phyloP scores from a whole-genome alignment of 2,113 vertebrate genomes.

The Helogale parvula region DNA sequence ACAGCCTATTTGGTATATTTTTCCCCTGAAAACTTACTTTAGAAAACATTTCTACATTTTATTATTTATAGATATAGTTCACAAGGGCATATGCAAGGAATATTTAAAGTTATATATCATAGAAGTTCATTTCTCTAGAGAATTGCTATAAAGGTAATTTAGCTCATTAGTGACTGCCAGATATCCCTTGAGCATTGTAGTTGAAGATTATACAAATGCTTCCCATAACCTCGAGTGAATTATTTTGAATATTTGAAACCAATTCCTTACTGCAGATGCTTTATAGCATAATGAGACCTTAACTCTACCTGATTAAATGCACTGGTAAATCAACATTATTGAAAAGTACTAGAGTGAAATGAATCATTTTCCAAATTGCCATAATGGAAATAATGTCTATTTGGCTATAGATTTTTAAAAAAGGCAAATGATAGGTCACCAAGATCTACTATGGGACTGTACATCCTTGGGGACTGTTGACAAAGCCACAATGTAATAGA shows the following conservation, averaged over 20 bases:
- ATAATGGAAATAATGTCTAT: neutral
- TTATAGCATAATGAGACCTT: constrained; percentile 56
- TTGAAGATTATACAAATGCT: constrained; percentile 40
- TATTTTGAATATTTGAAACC: constrained; percentile 63
- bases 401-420: neutral
- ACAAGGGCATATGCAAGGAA: neutral
- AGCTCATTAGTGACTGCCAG: constrained; percentile 58
- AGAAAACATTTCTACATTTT: constrained; percentile 11
- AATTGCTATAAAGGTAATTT: constrained; percentile 46
- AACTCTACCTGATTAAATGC: constrained; percentile 50
- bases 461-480: neutral
- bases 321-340: constrained; percentile 57
- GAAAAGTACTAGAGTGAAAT: constrained; percentile 52
- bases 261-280: constrained; percentile 49
- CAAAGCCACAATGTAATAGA: neutral
- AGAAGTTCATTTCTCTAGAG: neutral
- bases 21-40: neutral
- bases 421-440: neutral
- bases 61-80: constrained; percentile 20
- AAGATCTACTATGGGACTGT: neutral
- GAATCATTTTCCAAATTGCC: constrained; percentile 66
- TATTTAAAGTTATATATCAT: constrained; percentile 46
- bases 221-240: constrained; percentile 55
- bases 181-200: constrained; percentile 18
- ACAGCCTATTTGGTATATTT: neutral